Base-by-base conservation (phyloP, 1,140 invertebrate species). In the Zelostemma sp. region DNA sequence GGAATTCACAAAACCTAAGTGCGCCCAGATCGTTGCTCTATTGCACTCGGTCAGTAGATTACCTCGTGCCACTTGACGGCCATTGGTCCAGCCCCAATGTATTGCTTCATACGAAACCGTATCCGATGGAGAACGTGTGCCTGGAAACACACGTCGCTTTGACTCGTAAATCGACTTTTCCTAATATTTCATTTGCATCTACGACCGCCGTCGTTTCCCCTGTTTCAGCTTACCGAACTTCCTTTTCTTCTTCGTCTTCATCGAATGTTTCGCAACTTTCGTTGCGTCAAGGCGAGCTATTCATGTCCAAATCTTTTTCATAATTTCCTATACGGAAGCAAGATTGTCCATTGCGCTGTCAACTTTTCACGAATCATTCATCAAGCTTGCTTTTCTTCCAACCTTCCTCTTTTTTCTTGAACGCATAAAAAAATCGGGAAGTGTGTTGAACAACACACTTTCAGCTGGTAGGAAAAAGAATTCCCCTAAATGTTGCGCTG, bases 61-160 rank as follows among this genome's bases (percentile, higher is more conserved):
- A 59, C 84, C 84, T 85, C 83, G 83, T 83, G 75, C 83, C 57
- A 85, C 82, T 85, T 85, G 81, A 51, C 71, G 69, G 68, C 73
- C 73, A 84, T 35, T 35, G 84, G 82, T 80, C 65, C 66, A 78
- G 55, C 46, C 66, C 55, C 59, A 68, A 68, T 68, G 55, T 45
- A 47, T 71, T 70, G 65, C 63, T 40, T 50, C 61, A 49, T 40
- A 56, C 47, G 35, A 45, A 73, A 62, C 68, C 60, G 21, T 67
- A 72, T 3, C 60, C 47, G 60, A 63, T 64, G 56, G 64, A 64
- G 65, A 72, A 72, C 47, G 69, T 72, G 53, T 46, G 41, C 55
- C 54, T 63, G 58, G 53, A 53, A 55, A 50, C 62, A 59, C 65
- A 61, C 57, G 62, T 63, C 68, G 62, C 58, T 63, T 71, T 66